A percentile compares a stretch with the other conserved stretches of the same genome.
These are phyloP conservation scores for Lasioglossum lativentre DNA, from an alignment of 2,888 invertebrate species.

Conservation along the genomic window DNA sequence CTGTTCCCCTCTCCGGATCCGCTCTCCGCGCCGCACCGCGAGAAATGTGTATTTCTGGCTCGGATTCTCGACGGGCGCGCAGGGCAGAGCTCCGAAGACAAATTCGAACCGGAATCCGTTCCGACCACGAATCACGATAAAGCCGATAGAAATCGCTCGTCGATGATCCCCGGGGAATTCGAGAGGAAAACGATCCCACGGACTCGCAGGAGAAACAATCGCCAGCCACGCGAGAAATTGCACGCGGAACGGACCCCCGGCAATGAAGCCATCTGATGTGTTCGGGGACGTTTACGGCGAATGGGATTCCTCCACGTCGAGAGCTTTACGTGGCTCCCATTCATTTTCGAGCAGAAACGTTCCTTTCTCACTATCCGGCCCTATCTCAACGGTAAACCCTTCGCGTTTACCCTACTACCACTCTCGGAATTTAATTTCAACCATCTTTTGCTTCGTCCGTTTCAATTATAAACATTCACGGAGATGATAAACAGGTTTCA, in stretches of 20 bases:
- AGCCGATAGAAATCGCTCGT: constrained; percentile 41
- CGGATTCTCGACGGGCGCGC: constrained; percentile 37
- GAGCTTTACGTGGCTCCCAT: neutral
- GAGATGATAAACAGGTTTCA: too few species aligned
- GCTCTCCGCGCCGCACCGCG: constrained; percentile 27
- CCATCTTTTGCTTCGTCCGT: too few species aligned
- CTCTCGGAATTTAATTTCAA: neutral
- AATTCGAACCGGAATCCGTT: constrained; percentile 42
- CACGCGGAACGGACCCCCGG: neutral
- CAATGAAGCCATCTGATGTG: constrained; percentile 1
- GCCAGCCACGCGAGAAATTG: constrained; percentile 30
- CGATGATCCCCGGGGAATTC: constrained; percentile 9
- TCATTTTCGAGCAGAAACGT: neutral
- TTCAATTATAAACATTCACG: neutral
- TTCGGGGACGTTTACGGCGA: neutral
- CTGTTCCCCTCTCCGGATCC: constrained; percentile 17
- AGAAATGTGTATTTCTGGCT: constrained; percentile 68
- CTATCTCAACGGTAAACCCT: neutral
- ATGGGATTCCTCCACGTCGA: neutral
- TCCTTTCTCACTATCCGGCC: neutral
- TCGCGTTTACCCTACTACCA: neutral
- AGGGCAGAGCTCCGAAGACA: constrained; percentile 35
- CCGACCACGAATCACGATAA: constrained; percentile 35
- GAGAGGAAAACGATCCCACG: constrained; percentile 13
- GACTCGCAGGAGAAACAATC: constrained; percentile 25